These are phyloP conservation scores for Hypena proboscidalis DNA, from an alignment of 2,888 invertebrate species.

Conservation along the genomic window DNA sequence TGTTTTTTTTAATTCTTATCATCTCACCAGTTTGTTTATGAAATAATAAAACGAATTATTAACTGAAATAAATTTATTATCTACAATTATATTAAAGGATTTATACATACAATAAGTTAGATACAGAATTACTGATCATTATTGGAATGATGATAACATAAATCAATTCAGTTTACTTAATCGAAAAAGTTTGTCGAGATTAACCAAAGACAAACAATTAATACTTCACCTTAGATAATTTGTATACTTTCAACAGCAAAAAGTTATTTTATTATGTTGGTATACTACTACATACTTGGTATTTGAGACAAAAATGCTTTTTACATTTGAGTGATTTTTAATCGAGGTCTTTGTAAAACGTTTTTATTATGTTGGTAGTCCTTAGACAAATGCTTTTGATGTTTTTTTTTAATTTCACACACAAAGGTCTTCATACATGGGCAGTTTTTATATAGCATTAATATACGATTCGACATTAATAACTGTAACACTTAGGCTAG, in stretches of 20 bases:
- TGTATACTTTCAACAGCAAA: too few relatives aligned
- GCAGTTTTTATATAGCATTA: slow-evolving; percentile 15
- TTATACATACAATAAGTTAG: slow-evolving; percentile 35
- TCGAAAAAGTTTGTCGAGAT: background rate
- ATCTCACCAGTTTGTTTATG: slow-evolving; percentile 7
- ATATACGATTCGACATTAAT: slow-evolving; percentile 26
- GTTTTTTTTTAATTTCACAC: background rate
- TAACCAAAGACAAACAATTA: slow-evolving; percentile 23
- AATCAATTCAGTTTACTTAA: slow-evolving; percentile 6
- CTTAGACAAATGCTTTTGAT: slow-evolving; percentile 4
- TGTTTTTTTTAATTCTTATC: background rate
- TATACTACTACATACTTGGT: background rate
- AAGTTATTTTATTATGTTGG: background rate
- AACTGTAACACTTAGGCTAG: slow-evolving; percentile 26
- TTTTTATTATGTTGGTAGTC: slow-evolving; percentile 9
- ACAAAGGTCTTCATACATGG: slow-evolving; percentile 5
- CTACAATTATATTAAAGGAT: slow-evolving; percentile 54
- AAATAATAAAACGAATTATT: slow-evolving; percentile 35
- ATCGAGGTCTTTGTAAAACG: too few relatives aligned
- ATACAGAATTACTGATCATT: slow-evolving; percentile 19
- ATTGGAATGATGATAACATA: slow-evolving; percentile 34
- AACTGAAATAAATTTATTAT: slow-evolving; percentile 63
- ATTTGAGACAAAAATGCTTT: too few relatives aligned
- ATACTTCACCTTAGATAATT: too few relatives aligned
- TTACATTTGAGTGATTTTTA: too few relatives aligned